Conservation (phyloP, 2,888 invertebrate genomes). For the Plutella xylostella region DNA sequence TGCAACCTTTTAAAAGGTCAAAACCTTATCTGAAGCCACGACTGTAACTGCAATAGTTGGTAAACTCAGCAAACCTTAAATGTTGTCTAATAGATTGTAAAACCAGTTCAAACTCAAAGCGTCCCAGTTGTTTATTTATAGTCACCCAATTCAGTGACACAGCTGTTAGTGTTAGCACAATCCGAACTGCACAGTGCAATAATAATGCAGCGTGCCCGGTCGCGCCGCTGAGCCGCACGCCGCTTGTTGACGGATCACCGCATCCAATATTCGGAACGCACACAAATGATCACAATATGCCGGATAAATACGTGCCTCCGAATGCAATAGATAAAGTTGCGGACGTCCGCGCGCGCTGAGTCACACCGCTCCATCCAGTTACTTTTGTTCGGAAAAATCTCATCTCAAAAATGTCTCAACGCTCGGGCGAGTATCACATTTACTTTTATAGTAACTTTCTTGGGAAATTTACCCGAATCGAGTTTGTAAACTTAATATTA, state of each 20-base stretch:
- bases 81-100: too few relatives aligned
- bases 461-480: slow-evolving; percentile 18
- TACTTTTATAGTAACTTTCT: slow-evolving; percentile 17
- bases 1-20: too few relatives aligned
- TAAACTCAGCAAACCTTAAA: too few relatives aligned
- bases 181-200: not conserved
- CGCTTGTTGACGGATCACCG: not conserved
- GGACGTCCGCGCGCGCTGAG: slow-evolving; percentile 35
- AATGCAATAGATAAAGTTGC: slow-evolving; percentile 28
- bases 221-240: too few relatives aligned
- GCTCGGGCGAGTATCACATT: slow-evolving; percentile 35
- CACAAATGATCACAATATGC: slow-evolving; percentile 29
- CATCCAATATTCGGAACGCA: not conserved
- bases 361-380: slow-evolving; percentile 42
- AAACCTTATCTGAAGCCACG: too few relatives aligned
- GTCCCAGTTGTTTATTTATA: slow-evolving; percentile 17
- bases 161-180: slow-evolving; percentile 1
- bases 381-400: slow-evolving; percentile 33
- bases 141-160: slow-evolving; percentile 19
- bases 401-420: slow-evolving; percentile 31
- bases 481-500: slow-evolving; percentile 23
- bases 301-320: slow-evolving; percentile 25
- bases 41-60: too few relatives aligned
- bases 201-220: not conserved
- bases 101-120: not conserved